Base-by-base conservation (phyloP, 1,140 invertebrate genomes). In the Hypothenemus hampei region DNA sequence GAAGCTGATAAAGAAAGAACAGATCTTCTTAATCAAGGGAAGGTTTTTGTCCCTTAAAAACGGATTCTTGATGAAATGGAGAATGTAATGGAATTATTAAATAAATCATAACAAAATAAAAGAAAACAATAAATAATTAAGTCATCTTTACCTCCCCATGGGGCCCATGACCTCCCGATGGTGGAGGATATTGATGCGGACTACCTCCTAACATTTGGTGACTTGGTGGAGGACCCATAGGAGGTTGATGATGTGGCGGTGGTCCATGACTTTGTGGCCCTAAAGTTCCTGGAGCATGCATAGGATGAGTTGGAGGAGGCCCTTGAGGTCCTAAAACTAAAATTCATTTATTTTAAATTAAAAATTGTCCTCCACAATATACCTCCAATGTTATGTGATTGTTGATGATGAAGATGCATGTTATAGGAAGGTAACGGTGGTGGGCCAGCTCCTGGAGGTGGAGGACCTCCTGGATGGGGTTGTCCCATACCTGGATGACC, bases 1-100 rank as follows among this genome's bases (percentile, higher is more conserved):
- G 54, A 54, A 40, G 68, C 68, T 0, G 68, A 69, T 39, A 52
- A 47, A 11, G 65, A 68, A 53, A 47, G n/a, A n/a, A n/a, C n/a
- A n/a, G n/a, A n/a, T n/a, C n/a, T n/a, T n/a, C n/a, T n/a, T n/a
- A n/a, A n/a, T n/a, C n/a, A n/a, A n/a, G n/a, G n/a, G n/a, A n/a
- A n/a, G n/a, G n/a, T n/a, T n/a, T n/a, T n/a, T n/a, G n/a, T n/a
- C n/a, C n/a, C n/a, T n/a, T n/a, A n/a, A n/a, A n/a, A n/a, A n/a
- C n/a, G n/a, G n/a, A n/a, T n/a, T n/a, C n/a, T n/a, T n/a, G n/a
- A n/a, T n/a, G n/a, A n/a, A n/a, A n/a, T n/a, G n/a, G n/a, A n/a
- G n/a, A n/a, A n/a, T n/a, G n/a, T n/a, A n/a, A n/a, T n/a, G n/a
- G n/a, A n/a, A n/a, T n/a, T n/a, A n/a, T n/a, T n/a, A n/a, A n/a